Base-by-base conservation (phyloP, 2,113 vertebrate genomes). In the Cyanoramphus novaezelandiae region DNA sequence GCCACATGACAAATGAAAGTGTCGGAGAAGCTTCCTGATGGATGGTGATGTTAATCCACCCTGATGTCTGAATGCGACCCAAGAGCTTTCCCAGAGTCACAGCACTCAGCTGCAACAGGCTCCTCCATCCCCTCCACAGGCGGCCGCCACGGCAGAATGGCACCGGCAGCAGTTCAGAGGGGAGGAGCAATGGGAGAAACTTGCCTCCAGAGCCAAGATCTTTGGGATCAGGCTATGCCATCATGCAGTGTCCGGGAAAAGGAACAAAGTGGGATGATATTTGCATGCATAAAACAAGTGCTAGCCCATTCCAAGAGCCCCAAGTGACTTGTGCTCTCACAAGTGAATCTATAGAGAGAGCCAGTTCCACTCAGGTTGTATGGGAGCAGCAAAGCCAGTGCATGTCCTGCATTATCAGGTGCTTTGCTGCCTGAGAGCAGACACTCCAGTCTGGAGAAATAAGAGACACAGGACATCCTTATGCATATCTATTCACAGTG, bases 191-290 rank as follows among this genome's bases (percentile, higher is more conserved):
- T 2, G 21, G 8, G 14, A 52, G 80, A 18, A 69, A n/a, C 52
- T 31, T 11, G 12, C 35, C 52, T 6, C 47, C 49, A 50, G 39
- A 71, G 57, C 57, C 88, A 81, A 44, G 49, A 17, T 7, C 33
- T 59, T 1, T 15, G 17, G 64, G 63, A 31, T 14, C 4, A 17
- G 37, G 10, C 11, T 0, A 0, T 19, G 59, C 72, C 27, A 2
- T 0, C 9, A 28, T 9, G 31, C 2, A 6, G 11, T 11, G 9
- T 55, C 35, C 63, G 47, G 86, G 74, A 43, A 21, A 72, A 63
- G 4, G 7, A 70, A 31, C 21, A 1, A 9, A 67, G 46, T 1
- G 5, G 25, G 46, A 31, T 13, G 64, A n/a, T 23, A 41, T 60
- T 5, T 71, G 46, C 18, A 14, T 1, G 21, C 17, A 5, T 2